A percentile compares a stretch with the other conserved stretches of the same genome.
Evolutionary conservation across 2,113 vertebrate species (phyloP).

Genomic region (Triplophysa rosa): DNA sequence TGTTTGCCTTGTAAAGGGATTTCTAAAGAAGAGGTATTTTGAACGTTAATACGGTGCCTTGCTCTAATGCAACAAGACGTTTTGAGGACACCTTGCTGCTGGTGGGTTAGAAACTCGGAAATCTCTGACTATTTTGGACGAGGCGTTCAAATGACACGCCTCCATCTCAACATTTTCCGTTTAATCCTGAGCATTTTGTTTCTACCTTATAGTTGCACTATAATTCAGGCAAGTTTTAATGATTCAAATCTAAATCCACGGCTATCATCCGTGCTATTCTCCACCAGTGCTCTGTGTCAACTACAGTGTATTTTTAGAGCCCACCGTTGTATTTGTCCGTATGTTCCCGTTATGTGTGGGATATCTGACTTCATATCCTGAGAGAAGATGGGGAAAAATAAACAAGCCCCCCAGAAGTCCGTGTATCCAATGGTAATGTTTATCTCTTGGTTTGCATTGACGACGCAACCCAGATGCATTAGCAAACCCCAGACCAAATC

Average conservation of each 20-base stretch:
- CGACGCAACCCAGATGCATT: constrained; percentile 68
- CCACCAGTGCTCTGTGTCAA: constrained; percentile 16
- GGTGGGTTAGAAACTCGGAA: constrained; percentile 47
- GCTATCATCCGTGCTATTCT: constrained; percentile 22
- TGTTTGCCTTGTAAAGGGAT: constrained; percentile 43
- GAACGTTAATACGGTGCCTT: constrained; percentile 54
- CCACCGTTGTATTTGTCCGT: neutral
- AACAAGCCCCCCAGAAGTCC: constrained; percentile 33
- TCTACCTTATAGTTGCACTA: constrained; percentile 22
- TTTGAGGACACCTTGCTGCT: constrained; percentile 57
- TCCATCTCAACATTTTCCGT: constrained; percentile 47
- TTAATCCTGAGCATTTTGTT: constrained; percentile 50
- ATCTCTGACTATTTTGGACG: constrained; percentile 47
- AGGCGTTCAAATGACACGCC: constrained; percentile 53
- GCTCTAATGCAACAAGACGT: constrained; percentile 56
- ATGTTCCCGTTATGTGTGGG: neutral
- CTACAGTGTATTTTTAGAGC: constrained; percentile 29
- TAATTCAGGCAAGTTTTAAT: constrained; percentile 42
- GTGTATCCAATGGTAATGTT: constrained; percentile 45
- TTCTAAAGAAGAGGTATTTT: constrained; percentile 51
- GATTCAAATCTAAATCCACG: constrained; percentile 25
- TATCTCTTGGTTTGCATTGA: constrained; percentile 64
- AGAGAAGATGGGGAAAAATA: neutral
- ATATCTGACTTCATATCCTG: neutral
- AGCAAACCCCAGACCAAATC: constrained; percentile 79